These are phyloP conservation scores for Dendrolimus houi DNA, from an alignment of 2,888 invertebrate genomes.

Conservation along the genomic window DNA sequence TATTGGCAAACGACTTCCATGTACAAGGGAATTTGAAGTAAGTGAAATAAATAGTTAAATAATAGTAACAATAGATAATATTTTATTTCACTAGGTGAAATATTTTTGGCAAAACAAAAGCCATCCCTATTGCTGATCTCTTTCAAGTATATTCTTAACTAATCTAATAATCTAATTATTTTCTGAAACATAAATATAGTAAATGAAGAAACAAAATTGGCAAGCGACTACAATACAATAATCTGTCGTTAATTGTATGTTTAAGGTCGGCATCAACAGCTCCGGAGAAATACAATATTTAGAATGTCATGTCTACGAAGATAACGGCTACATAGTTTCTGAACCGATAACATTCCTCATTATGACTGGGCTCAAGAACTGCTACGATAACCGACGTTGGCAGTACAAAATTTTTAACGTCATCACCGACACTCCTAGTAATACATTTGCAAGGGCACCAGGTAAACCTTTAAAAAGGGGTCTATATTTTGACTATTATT, in stretches of 20 bases:
- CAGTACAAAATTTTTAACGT: slow-evolving; percentile 51
- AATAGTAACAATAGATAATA: too few relatives aligned
- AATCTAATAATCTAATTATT: not conserved
- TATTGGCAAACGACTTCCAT: slow-evolving; percentile 80
- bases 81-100: too few relatives aligned
- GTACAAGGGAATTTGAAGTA: slow-evolving; percentile 80
- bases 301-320: slow-evolving; percentile 69
- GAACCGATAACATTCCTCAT: slow-evolving; percentile 61
- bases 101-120: too few relatives aligned
- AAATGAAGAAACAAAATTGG: too few relatives aligned
- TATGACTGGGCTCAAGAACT: slow-evolving; percentile 59
- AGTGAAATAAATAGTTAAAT: slow-evolving; percentile 3
- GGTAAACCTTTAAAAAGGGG: slow-evolving; percentile 51
- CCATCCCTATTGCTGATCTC: too few relatives aligned
- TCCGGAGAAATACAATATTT: slow-evolving; percentile 82
- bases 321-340: slow-evolving; percentile 70
- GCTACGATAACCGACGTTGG: slow-evolving; percentile 76
- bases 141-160: too few relatives aligned
- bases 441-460: slow-evolving; percentile 81
- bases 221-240: too few relatives aligned
- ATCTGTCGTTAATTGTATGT: not conserved
- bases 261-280: slow-evolving; percentile 70
- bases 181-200: too few relatives aligned
- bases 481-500: too few relatives aligned
- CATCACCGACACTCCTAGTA: slow-evolving; percentile 79